Evolutionary conservation across 1,140 invertebrate species (phyloP).

Genomic region (Dreissena rostriformis): DNA sequence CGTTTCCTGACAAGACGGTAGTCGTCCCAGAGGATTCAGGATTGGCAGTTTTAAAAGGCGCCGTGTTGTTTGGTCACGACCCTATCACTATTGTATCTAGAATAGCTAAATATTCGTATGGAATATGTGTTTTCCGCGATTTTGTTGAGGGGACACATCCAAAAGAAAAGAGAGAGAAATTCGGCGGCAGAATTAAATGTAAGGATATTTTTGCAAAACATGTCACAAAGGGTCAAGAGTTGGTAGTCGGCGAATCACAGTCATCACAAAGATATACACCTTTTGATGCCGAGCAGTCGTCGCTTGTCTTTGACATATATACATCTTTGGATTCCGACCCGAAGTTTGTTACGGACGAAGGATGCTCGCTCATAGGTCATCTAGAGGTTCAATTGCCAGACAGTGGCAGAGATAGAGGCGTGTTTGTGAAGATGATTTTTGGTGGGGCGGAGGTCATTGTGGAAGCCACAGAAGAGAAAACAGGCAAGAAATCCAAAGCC

Average conservation of each 20-base stretch:
- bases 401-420: slow-evolving; percentile 6
- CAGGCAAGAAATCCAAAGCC: slow-evolving; percentile 26
- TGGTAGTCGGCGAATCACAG: slow-evolving; percentile 15
- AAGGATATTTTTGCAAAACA: slow-evolving; percentile 36
- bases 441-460: slow-evolving; percentile 27
- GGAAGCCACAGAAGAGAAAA: slow-evolving; percentile 33
- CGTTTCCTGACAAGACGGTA: slow-evolving; percentile 10
- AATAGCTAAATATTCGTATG: slow-evolving; percentile 49
- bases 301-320: slow-evolving; percentile 31
- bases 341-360: slow-evolving; percentile 23
- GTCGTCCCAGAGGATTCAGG: slow-evolving; percentile 38
- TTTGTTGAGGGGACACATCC: slow-evolving; percentile 33
- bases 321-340: slow-evolving; percentile 26
- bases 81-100: slow-evolving; percentile 29
- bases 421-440: slow-evolving; percentile 37
- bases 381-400: slow-evolving; percentile 23
- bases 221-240: slow-evolving; percentile 31
- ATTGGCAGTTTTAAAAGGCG: slow-evolving; percentile 45
- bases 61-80: slow-evolving; percentile 48
- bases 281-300: slow-evolving; percentile 19
- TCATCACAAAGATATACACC: slow-evolving; percentile 22
- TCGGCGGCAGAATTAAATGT: slow-evolving; percentile 26
- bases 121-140: slow-evolving; percentile 29
- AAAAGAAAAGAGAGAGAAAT: slow-evolving; percentile 11
- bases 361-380: slow-evolving; percentile 16